Conservation (phyloP, 2,113 vertebrate genomes). For the Ophiodon elongatus region DNA sequence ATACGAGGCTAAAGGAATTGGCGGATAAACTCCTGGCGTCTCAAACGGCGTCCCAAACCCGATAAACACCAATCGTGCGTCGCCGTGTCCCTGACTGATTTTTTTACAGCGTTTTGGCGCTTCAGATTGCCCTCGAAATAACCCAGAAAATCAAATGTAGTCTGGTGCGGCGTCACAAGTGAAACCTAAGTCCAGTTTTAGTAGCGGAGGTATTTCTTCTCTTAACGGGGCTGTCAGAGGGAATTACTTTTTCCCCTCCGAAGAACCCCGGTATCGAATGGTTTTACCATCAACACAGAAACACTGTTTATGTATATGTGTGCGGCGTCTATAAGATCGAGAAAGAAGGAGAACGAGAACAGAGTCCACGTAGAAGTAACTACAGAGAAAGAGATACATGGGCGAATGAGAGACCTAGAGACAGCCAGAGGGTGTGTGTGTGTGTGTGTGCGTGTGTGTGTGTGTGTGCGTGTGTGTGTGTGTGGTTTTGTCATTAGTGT, state of each 20-base stretch:
- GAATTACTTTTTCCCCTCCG: conserved; percentile 56
- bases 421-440: conserved; percentile 31
- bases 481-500: conserved; percentile 69
- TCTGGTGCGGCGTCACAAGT: conserved; percentile 48
- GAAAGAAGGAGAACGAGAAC: neutral
- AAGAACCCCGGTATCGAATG: conserved; percentile 54
- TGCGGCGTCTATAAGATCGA: neutral
- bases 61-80: conserved; percentile 55
- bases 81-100: conserved; percentile 47
- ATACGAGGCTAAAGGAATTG: conserved; percentile 12
- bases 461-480: conserved; percentile 43
- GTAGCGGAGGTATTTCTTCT: conserved; percentile 56
- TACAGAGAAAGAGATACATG: conserved; percentile 9
- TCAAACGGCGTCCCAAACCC: conserved; percentile 20
- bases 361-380: conserved; percentile 10
- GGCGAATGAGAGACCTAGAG: conserved; percentile 17
- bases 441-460: conserved; percentile 55
- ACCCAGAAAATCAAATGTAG: conserved; percentile 51
- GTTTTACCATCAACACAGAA: conserved; percentile 63
- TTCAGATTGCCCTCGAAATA: conserved; percentile 48
- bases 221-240: conserved; percentile 60
- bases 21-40: conserved; percentile 10
- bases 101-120: conserved; percentile 52
- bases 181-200: conserved; percentile 67
- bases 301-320: conserved; percentile 8